phyloP scores from a whole-genome alignment of 2,797 vertebrate species.

The Cossypha caffra region DNA sequence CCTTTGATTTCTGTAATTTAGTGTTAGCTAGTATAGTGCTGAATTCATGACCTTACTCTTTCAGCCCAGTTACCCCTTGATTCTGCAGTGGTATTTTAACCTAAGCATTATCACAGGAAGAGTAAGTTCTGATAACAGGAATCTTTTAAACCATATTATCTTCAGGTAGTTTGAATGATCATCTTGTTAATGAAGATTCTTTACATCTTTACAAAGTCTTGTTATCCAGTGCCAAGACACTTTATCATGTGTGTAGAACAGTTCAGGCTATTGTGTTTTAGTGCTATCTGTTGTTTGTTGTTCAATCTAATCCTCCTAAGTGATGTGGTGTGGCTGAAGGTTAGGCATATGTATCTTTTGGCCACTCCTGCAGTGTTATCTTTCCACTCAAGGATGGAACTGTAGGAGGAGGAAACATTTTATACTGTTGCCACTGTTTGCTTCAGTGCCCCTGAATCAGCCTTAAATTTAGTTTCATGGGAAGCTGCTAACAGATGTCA shows the following conservation, averaged over 20 bases:
- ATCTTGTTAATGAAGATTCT: neutral
- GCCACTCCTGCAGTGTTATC: neutral
- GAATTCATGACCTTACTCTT: neutral
- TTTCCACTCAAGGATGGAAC: neutral
- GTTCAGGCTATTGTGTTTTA: neutral
- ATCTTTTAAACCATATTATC: neutral
- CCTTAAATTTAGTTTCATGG: neutral
- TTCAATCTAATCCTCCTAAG: neutral
- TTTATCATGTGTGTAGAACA: neutral
- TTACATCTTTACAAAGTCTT: neutral
- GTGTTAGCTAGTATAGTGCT: neutral
- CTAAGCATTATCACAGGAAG: too few species aligned
- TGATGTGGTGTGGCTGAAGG: neutral
- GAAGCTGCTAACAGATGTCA: neutral
- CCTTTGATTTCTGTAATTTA: neutral
- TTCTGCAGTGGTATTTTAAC: too few species aligned
- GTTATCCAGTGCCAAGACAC: neutral
- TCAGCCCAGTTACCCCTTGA: too few species aligned
- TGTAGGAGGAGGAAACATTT: neutral
- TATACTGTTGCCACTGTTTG: neutral
- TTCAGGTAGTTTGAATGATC: neutral
- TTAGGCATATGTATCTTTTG: accelerated
- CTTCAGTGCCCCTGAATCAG: neutral
- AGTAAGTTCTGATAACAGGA: neutral
- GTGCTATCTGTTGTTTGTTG: neutral